Evolutionary conservation across 2,113 vertebrate species (phyloP).

Genomic region (Rhagologus leucostigma): DNA sequence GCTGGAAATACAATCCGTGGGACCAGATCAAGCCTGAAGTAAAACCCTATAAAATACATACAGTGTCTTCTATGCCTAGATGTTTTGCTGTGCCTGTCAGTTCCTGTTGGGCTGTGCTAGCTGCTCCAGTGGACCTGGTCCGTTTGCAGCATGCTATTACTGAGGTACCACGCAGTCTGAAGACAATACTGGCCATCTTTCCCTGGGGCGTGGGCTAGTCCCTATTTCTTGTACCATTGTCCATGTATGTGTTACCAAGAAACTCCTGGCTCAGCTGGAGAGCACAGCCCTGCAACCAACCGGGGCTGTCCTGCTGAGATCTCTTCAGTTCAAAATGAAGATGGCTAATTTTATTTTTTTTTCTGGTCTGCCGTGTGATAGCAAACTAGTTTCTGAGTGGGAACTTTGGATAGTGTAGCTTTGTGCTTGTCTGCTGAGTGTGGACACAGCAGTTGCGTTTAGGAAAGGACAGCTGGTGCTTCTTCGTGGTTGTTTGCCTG

Average conservation of each 20-base stretch:
- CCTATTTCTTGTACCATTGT: not conserved
- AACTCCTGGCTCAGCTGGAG: not conserved
- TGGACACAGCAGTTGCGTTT: not conserved
- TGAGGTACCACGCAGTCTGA: accelerated
- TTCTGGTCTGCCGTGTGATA: not conserved
- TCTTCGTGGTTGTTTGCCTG: not conserved
- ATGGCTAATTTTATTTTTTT: not conserved
- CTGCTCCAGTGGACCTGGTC: not conserved
- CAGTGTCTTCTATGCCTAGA: accelerated
- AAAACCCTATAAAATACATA: not conserved
- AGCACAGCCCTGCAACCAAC: not conserved
- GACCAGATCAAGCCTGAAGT: not conserved
- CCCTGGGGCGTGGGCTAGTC: not conserved
- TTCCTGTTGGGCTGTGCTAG: not conserved
- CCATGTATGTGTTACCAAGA: accelerated
- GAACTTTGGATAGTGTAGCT: not conserved
- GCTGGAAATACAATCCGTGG: not conserved
- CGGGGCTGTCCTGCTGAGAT: not conserved
- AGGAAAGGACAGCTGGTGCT: not conserved
- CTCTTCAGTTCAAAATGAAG: not conserved
- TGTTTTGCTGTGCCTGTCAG: not conserved
- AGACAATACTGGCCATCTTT: accelerated
- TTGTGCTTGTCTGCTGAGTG: not conserved
- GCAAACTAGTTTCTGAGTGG: not conserved
- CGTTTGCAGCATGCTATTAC: not conserved